A percentile compares a stretch with the other conserved stretches of the same genome.
Conservation (phyloP, 2,797 vertebrate species). For the Dermochelys coriacea region DNA sequence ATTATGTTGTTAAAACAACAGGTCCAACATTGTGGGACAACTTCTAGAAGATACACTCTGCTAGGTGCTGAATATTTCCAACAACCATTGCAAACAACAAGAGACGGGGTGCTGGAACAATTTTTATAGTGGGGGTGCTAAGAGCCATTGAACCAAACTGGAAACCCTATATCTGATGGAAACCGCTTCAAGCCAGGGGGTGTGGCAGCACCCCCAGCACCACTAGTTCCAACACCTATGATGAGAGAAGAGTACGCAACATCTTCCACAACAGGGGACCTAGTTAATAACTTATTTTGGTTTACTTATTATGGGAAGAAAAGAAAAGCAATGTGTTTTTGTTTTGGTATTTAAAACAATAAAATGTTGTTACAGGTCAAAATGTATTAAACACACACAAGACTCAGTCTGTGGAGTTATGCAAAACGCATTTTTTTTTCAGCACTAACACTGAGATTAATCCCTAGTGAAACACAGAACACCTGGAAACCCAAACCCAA, state of each 20-base stretch:
- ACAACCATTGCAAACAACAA: not conserved
- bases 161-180: too few species aligned
- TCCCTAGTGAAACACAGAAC: conserved; percentile 6
- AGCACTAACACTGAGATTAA: not conserved
- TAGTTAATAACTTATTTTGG: not conserved
- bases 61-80: not conserved
- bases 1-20: not conserved
- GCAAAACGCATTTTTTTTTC: not conserved
- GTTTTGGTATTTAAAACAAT: not conserved
- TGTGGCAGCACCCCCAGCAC: too few species aligned
- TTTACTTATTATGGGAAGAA: not conserved
- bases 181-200: too few species aligned
- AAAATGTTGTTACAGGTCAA: not conserved
- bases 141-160: too few species aligned
- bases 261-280: accelerated
- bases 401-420: not conserved
- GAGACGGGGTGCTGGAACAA: too few species aligned
- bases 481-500: conserved; percentile 50
- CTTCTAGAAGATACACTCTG: not conserved
- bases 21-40: accelerated
- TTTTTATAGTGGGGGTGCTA: too few species aligned
- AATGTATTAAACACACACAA: not conserved
- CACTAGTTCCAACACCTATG: too few species aligned
- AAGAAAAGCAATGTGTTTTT: not conserved
- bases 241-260: not conserved